phyloP scores from a whole-genome alignment of 2,888 invertebrate species.

The Physocephala rufipes region DNA sequence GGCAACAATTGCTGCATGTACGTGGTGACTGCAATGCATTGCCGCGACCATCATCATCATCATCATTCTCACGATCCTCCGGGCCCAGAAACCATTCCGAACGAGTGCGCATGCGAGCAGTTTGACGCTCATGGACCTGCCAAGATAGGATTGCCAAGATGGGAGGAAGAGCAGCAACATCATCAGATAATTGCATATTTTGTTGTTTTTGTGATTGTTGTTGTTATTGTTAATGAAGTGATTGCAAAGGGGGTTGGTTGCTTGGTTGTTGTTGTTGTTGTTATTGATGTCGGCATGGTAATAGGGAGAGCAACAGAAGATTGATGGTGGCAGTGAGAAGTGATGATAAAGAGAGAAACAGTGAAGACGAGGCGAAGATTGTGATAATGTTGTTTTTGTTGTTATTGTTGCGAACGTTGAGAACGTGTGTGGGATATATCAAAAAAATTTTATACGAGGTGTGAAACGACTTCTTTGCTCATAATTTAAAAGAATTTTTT shows the following conservation, averaged over 20 bases:
- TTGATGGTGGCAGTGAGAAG: not conserved
- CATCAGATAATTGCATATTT: slow-evolving; percentile 41
- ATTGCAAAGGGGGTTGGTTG: slow-evolving; percentile 22
- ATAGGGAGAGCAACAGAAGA: no score
- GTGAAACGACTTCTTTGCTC: slow-evolving; percentile 27
- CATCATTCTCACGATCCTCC: slow-evolving; percentile 49
- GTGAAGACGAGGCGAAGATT: not conserved
- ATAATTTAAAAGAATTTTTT: not conserved
- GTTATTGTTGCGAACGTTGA: slow-evolving; percentile 25
- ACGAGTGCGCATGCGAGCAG: slow-evolving; percentile 94
- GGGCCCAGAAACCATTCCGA: slow-evolving; percentile 92
- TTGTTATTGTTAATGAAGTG: slow-evolving; percentile 32
- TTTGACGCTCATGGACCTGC: slow-evolving; percentile 94
- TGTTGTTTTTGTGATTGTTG: slow-evolving; percentile 43
- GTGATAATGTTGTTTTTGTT: slow-evolving; percentile 22
- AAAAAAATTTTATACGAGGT: slow-evolving; percentile 21
- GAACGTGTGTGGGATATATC: slow-evolving; percentile 32
- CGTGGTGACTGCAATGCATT: slow-evolving; percentile 55
- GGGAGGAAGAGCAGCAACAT: not conserved
- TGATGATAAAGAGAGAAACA: no score
- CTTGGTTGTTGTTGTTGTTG: slow-evolving; percentile 47
- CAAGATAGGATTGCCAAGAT: not conserved
- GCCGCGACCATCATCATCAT: slow-evolving; percentile 45
- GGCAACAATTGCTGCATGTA: slow-evolving; percentile 61
- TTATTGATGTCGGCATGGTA: slow-evolving; percentile 46